phyloP scores from a whole-genome alignment of 1,140 invertebrate species.

The Callitettix versicolor region DNA sequence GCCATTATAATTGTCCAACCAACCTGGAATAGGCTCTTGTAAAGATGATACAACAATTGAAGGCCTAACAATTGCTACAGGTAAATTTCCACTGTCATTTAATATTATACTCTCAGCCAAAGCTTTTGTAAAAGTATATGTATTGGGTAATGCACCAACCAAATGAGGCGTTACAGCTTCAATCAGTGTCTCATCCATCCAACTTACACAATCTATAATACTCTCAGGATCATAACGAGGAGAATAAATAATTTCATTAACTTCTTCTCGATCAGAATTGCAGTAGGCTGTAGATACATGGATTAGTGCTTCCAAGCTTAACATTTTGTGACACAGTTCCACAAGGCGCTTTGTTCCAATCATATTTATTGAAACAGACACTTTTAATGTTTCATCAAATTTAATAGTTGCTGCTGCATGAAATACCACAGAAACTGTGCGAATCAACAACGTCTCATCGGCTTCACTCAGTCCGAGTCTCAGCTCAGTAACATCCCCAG shows the following conservation, averaged over 20 bases:
- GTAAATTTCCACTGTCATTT: constrained; percentile 56
- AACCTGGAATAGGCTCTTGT: constrained; percentile 59
- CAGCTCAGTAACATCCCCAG: background rate
- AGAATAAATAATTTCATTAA: background rate
- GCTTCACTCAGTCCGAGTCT: background rate
- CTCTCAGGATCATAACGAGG: background rate
- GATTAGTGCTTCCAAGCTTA: background rate
- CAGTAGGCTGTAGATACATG: background rate
- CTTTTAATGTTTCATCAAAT: background rate
- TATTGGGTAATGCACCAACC: background rate
- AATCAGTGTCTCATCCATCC: background rate
- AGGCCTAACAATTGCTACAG: constrained; percentile 64
- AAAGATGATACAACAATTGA: constrained; percentile 50
- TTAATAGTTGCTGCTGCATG: background rate
- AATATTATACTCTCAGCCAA: constrained; percentile 58
- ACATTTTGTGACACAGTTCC: background rate
- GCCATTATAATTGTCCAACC: constrained; percentile 93
- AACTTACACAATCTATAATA: background rate
- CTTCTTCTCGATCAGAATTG: background rate
- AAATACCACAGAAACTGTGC: background rate
- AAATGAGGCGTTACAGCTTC: background rate
- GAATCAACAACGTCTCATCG: background rate
- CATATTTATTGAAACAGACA: background rate
- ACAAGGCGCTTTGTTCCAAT: background rate
- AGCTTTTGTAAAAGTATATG: constrained; percentile 4